Conservation (phyloP, 1,140 invertebrate genomes). For the Dreissena rostriformis region DNA sequence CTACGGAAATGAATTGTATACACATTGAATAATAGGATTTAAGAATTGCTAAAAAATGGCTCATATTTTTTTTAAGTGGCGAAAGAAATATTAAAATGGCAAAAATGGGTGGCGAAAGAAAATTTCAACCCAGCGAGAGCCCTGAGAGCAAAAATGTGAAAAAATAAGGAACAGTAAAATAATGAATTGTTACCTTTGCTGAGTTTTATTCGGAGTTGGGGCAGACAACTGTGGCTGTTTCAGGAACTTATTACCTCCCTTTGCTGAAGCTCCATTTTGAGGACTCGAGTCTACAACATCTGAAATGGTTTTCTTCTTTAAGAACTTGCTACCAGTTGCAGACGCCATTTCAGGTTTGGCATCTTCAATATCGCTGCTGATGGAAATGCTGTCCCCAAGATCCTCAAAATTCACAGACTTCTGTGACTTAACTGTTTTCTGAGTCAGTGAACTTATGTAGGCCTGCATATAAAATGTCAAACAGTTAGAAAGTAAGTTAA, state of each 20-base stretch:
- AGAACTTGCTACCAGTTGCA: conserved; percentile 63
- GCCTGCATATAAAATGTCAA: conserved; percentile 53
- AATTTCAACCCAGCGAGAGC: too few relatives aligned
- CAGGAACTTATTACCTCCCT: conserved; percentile 34
- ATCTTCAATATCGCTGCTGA: conserved; percentile 66
- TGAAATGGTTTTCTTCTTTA: conserved; percentile 65
- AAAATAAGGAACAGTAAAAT: too few relatives aligned
- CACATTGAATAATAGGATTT: too few relatives aligned
- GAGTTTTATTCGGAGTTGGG: neutral
- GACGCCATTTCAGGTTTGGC: conserved; percentile 29
- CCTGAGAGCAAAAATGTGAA: too few relatives aligned
- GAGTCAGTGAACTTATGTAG: conserved; percentile 69
- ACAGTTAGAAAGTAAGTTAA: neutral
- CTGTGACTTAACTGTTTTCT: conserved; percentile 64
- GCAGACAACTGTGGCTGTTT: conserved; percentile 51
- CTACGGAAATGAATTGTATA: too few relatives aligned
- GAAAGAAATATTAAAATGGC: too few relatives aligned
- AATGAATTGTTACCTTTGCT: too few relatives aligned
- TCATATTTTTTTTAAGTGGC: too few relatives aligned
- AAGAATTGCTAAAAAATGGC: too few relatives aligned
- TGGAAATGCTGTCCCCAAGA: conserved; percentile 68
- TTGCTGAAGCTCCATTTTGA: neutral
- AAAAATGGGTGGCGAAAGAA: too few relatives aligned
- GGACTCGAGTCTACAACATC: conserved; percentile 2
- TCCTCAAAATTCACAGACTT: conserved; percentile 70